phyloP scores from a whole-genome alignment of 2,113 vertebrate genomes.

The Ivindomyrus marchei region DNA sequence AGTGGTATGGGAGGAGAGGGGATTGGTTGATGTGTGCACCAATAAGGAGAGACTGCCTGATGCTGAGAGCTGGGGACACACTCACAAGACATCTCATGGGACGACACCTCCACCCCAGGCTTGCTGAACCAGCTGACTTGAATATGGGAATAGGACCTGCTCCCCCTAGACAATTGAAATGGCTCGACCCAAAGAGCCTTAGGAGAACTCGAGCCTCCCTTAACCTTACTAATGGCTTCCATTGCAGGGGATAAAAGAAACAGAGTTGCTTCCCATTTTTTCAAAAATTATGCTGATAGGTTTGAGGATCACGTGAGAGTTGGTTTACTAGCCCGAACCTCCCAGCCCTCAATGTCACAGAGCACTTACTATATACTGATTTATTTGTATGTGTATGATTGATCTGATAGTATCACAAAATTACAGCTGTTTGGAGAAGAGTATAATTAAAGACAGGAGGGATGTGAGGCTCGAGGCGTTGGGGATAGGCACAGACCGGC shows the following conservation, averaged over 20 bases:
- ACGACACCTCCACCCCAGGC: not conserved
- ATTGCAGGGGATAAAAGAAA: not conserved
- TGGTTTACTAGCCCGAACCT: not conserved
- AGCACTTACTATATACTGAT: slow-evolving; percentile 24
- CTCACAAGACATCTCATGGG: not conserved
- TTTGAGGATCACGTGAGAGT: not conserved
- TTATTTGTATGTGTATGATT: slow-evolving; percentile 43
- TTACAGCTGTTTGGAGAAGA: slow-evolving; percentile 30
- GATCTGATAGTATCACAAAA: slow-evolving; percentile 32
- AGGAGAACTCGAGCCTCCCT: not conserved
- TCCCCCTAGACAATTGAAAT: not conserved
- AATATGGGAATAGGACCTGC: not conserved
- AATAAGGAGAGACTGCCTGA: not conserved
- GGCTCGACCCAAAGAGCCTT: not conserved
- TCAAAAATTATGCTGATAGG: not conserved
- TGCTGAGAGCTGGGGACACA: not conserved
- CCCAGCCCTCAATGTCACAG: slow-evolving; percentile 12
- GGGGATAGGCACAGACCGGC: slow-evolving; percentile 14
- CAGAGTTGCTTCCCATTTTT: not conserved
- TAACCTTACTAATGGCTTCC: not conserved
- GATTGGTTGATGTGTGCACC: not conserved
- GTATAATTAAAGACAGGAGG: slow-evolving; percentile 41
- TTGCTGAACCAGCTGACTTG: not conserved
- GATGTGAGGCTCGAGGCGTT: slow-evolving; percentile 10
- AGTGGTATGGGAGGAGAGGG: not conserved